phyloP scores from a whole-genome alignment of 2,113 vertebrate species.

The Clarias macrocephalus region DNA sequence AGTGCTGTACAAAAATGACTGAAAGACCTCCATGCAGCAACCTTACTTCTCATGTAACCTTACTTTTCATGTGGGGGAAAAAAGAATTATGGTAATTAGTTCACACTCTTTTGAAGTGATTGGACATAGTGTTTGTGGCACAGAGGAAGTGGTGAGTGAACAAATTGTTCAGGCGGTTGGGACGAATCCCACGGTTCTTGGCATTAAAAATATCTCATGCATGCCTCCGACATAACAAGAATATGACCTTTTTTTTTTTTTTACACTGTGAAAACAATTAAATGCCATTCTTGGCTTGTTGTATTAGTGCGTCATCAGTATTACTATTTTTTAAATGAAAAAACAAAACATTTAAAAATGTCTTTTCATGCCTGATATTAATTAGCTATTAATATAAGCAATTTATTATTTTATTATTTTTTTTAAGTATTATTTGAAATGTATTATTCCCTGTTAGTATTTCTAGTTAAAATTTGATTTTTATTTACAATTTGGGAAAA shows the following conservation, averaged over 20 bases:
- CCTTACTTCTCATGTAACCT: too few relatives aligned
- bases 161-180: conserved; percentile 12
- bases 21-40: not conserved
- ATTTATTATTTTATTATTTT: too few relatives aligned
- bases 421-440: too few relatives aligned
- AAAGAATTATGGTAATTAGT: conserved; percentile 30
- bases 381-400: too few relatives aligned
- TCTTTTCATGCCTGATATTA: too few relatives aligned
- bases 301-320: too few relatives aligned
- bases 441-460: too few relatives aligned
- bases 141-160: conserved; percentile 24
- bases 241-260: not conserved
- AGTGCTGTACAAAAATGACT: not conserved
- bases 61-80: not conserved
- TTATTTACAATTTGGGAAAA: too few relatives aligned
- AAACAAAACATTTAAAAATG: too few relatives aligned
- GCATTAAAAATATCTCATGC: conserved; percentile 28
- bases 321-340: too few relatives aligned
- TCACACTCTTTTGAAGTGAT: conserved; percentile 27
- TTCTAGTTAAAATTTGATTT: too few relatives aligned
- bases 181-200: conserved; percentile 6
- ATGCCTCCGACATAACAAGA: not conserved
- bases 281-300: not conserved
- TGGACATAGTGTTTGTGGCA: conserved; percentile 19
- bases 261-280: not conserved